phyloP scores from a whole-genome alignment of 2,888 invertebrate species.

The Norana najaformis region DNA sequence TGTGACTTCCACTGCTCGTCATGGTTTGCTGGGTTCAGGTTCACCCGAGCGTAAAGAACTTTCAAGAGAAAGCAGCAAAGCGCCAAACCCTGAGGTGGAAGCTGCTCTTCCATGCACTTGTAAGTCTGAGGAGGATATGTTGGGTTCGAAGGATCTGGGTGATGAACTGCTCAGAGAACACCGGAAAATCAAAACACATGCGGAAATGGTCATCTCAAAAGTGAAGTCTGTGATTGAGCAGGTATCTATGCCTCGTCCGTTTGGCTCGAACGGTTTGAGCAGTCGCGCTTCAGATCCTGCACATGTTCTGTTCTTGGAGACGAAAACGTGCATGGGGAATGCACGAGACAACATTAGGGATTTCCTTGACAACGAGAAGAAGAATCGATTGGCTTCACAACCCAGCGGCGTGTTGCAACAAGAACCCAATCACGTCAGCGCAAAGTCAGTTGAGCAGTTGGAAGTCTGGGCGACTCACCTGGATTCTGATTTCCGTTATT shows the following conservation, averaged over 20 bases:
- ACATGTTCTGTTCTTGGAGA: not conserved
- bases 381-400: not conserved
- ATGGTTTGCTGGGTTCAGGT: not conserved
- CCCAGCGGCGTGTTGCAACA: not conserved
- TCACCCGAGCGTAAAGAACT: not conserved
- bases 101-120: not conserved
- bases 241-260: not conserved
- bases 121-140: not conserved
- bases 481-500: not conserved
- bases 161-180: constrained; percentile 19
- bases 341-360: constrained; percentile 26
- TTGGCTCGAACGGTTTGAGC: not conserved
- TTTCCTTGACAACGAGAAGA: constrained; percentile 24
- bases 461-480: not conserved
- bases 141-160: not conserved
- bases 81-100: not conserved
- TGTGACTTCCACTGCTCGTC: not conserved
- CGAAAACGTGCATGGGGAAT: constrained; percentile 9
- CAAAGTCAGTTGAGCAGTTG: not conserved
- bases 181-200: not conserved
- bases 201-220: not conserved
- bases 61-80: not conserved
- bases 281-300: not conserved
- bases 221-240: not conserved
- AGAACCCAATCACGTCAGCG: not conserved